These are phyloP conservation scores for Melanotaenia duboulayi DNA, from an alignment of 2,113 vertebrate species.

Conservation along the genomic window DNA sequence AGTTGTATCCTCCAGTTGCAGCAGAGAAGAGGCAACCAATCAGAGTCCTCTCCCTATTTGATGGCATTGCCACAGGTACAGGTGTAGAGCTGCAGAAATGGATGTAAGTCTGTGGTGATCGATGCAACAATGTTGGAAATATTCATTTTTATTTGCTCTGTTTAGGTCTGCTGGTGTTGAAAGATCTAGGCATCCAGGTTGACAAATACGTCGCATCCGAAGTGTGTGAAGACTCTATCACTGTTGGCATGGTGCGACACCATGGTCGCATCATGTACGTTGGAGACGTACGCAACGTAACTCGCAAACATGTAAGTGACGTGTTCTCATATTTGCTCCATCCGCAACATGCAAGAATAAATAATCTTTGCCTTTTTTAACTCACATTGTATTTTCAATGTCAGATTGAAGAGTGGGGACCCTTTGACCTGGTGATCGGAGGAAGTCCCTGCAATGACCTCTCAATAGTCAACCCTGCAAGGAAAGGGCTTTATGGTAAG, in stretches of 20 bases:
- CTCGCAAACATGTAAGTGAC: conserved; percentile 93
- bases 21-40: conserved; percentile 96
- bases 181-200: conserved; percentile 96
- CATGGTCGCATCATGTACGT: conserved; percentile 97
- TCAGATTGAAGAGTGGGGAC: conserved; percentile 98
- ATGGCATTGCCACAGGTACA: conserved; percentile 95
- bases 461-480: conserved; percentile 97
- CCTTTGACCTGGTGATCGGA: conserved; percentile 97
- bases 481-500: conserved; percentile 95
- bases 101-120: not conserved
- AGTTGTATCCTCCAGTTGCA: conserved; percentile 91
- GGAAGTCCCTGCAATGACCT: conserved; percentile 98
- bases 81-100: not conserved
- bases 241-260: conserved; percentile 96
- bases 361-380: not conserved
- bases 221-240: conserved; percentile 99
- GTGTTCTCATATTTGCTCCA: not conserved
- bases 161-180: conserved; percentile 94
- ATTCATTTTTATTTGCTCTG: not conserved
- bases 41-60: conserved; percentile 95
- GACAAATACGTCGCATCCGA: conserved; percentile 96
- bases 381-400: conserved; percentile 2
- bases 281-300: conserved; percentile 95
- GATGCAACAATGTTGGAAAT: not conserved
- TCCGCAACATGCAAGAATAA: not conserved